phyloP scores from a whole-genome alignment of 2,797 vertebrate genomes.

The Nasua narica region DNA sequence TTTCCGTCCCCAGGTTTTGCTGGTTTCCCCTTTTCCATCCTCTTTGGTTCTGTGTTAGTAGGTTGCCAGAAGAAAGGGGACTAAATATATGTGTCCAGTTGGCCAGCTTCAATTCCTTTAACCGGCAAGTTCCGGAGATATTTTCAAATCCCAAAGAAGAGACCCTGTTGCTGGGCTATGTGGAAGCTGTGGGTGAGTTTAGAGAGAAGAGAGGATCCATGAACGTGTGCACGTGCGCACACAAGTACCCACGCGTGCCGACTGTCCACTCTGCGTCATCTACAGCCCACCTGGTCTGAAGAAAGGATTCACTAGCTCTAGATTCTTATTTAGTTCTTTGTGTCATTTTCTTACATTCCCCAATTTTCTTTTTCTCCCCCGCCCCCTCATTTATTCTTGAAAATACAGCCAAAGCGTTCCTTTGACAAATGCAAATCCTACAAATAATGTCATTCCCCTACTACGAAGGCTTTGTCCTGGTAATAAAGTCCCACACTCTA shows the following conservation, averaged over 20 bases:
- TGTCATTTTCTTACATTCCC: background rate
- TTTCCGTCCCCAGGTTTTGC: background rate
- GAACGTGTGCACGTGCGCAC: accelerated
- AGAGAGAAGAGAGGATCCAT: background rate
- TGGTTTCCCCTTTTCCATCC: background rate
- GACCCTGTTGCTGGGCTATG: background rate
- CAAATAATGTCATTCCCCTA: background rate
- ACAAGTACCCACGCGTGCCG: background rate
- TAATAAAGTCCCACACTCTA: background rate
- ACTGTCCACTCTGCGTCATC: background rate
- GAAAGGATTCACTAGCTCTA: background rate
- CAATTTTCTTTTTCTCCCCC: background rate
- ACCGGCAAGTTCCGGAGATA: background rate
- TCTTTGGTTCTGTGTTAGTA: background rate
- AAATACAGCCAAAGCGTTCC: background rate
- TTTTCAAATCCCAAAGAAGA: background rate
- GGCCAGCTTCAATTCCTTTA: background rate
- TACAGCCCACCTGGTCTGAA: background rate
- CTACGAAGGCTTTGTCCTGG: background rate
- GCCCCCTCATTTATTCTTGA: background rate
- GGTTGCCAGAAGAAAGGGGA: background rate
- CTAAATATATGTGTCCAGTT: background rate
- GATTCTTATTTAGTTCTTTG: background rate
- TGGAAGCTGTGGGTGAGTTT: background rate
- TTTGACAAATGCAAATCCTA: constrained; percentile 20